phyloP scores from a whole-genome alignment of 2,113 vertebrate species.

The Garra rufa region DNA sequence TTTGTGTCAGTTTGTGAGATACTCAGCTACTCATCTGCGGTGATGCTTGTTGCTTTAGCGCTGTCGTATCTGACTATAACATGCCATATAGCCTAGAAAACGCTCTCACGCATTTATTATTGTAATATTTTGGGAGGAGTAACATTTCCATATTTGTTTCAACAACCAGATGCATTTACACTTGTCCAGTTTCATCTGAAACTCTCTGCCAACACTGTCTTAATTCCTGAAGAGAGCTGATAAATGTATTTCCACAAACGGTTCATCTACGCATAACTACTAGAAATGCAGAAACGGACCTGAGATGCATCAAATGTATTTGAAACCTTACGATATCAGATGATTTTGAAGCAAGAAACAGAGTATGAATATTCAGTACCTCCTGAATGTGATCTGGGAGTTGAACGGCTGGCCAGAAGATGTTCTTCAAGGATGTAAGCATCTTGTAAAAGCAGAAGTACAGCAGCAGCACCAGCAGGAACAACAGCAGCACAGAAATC shows the following conservation, averaged over 20 bases:
- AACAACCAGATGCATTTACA: no score
- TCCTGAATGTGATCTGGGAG: constrained; percentile 63
- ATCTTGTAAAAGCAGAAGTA: constrained; percentile 22
- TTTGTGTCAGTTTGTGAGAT: no score
- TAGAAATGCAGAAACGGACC: not conserved
- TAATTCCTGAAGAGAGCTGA: not conserved
- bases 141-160: no score
- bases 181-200: no score
- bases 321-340: not conserved
- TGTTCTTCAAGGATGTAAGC: constrained; percentile 53
- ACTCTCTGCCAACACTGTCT: no score
- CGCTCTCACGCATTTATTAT: no score
- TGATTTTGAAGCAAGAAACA: not conserved
- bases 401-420: constrained; percentile 56
- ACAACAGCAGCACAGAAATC: constrained; percentile 56
- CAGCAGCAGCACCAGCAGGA: constrained; percentile 46
- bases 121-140: no score
- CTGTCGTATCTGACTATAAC: no score
- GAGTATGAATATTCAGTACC: constrained; percentile 56
- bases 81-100: no score
- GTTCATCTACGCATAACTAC: not conserved
- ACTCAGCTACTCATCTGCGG: no score
- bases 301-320: not conserved
- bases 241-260: not conserved
- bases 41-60: no score